phyloP scores from a whole-genome alignment of 2,113 vertebrate genomes.

The Rousettus leschenaultii region DNA sequence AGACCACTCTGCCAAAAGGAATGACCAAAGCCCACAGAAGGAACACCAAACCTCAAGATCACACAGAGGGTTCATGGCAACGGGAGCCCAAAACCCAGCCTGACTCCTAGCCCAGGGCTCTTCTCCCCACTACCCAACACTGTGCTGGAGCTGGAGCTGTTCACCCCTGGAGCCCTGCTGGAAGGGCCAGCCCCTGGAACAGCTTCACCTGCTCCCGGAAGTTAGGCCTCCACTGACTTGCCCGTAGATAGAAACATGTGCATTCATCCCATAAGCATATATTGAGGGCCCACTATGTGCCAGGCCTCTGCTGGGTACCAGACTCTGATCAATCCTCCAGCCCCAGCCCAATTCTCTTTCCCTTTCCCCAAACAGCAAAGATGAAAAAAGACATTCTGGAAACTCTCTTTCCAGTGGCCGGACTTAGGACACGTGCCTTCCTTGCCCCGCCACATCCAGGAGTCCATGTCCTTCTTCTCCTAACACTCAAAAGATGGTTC shows the following conservation, averaged over 20 bases:
- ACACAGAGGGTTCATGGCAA: not conserved
- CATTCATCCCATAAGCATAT: not conserved
- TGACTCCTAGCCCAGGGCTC: not conserved
- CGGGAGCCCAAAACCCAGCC: not conserved
- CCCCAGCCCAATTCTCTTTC: not conserved
- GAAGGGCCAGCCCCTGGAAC: not conserved
- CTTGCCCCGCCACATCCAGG: not conserved
- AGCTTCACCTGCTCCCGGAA: not conserved
- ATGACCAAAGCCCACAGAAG: slow-evolving; percentile 10
- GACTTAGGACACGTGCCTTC: not conserved
- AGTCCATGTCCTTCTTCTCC: not conserved
- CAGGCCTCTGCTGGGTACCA: not conserved
- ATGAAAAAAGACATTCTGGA: not conserved
- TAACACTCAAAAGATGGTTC: not conserved
- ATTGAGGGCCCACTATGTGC: not conserved
- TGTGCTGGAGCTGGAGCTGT: not conserved
- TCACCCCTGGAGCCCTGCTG: not conserved
- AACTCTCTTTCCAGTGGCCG: not conserved
- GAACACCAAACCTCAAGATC: not conserved
- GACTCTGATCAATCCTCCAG: not conserved
- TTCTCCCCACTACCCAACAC: accelerated
- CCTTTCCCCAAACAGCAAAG: not conserved
- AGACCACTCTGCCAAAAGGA: not conserved
- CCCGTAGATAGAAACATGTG: not conserved
- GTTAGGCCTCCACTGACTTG: not conserved